Percentiles rank a stretch among this genome's conserved stretches.
Evolutionary conservation across 1,140 invertebrate genomes (phyloP).

Genomic region (Philopotamus ludificatus): DNA sequence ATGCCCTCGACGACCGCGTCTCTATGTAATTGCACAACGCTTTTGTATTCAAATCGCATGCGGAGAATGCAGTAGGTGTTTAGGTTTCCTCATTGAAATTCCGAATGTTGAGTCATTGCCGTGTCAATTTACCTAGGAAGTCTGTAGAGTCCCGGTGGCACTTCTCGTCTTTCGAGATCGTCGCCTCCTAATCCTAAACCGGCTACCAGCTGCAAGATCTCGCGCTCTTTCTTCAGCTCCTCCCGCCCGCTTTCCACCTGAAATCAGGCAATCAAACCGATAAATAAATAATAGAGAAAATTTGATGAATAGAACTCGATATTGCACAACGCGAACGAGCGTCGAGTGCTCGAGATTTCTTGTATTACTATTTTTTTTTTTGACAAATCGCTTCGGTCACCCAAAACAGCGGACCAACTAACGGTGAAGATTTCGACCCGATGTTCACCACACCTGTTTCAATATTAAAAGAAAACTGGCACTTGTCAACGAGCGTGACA

Average conservation of each 20-base stretch:
- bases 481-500: conserved; percentile 12
- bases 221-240: conserved; percentile 85
- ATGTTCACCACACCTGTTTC: conserved; percentile 14
- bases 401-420: not conserved
- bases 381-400: not conserved
- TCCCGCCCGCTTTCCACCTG: conserved; percentile 61
- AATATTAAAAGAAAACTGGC: conserved; percentile 1
- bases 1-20: too few species aligned
- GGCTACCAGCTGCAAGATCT: conserved; percentile 88
- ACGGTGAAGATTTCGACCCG: conserved; percentile 14
- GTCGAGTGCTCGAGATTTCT: too few species aligned
- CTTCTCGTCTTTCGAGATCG: conserved; percentile 66
- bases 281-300: too few species aligned
- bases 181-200: conserved; percentile 81
- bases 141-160: conserved; percentile 48
- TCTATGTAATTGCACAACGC: too few species aligned
- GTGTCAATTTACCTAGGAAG: conserved; percentile 46
- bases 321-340: too few species aligned
- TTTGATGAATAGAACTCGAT: too few species aligned
- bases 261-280: too few species aligned
- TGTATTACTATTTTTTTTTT: too few species aligned
- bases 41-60: too few species aligned
- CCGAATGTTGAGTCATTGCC: not conserved
- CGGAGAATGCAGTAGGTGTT: too few species aligned
- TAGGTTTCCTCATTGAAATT: not conserved